Conservation (phyloP, 2,113 vertebrate species). For the Oriolus oriolus region DNA sequence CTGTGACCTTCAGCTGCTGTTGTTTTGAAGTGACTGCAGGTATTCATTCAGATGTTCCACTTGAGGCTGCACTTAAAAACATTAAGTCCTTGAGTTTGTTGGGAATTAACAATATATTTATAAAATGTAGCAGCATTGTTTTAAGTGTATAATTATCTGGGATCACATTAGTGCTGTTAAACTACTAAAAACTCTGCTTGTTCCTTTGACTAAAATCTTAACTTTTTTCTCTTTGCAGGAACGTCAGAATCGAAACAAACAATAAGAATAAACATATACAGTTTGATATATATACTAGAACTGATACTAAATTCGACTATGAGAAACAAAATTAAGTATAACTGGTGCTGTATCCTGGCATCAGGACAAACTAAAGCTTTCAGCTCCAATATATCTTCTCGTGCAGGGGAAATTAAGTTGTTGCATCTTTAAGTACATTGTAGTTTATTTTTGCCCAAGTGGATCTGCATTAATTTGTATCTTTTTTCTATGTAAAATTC, state of each 20-base stretch:
- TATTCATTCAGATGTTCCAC: background rate
- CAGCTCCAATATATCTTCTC: conserved; percentile 76
- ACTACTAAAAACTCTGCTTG: background rate
- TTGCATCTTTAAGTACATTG: conserved; percentile 76
- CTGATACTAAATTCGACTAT: conserved; percentile 68
- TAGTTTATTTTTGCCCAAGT: conserved; percentile 70
- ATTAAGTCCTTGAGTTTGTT: background rate
- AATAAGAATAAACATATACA: conserved; percentile 79
- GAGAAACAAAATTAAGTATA: conserved; percentile 61
- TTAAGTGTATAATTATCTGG: background rate
- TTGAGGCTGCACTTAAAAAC: background rate
- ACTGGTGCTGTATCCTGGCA: conserved; percentile 79
- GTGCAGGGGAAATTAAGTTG: conserved; percentile 84
- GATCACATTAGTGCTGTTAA: background rate
- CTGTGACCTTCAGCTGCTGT: background rate
- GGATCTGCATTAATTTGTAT: conserved; percentile 72
- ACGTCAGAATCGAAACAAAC: conserved; percentile 91
- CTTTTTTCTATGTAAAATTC: conserved; percentile 72
- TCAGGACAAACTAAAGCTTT: conserved; percentile 80
- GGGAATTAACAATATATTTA: background rate
- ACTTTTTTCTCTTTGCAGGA: conserved; percentile 76
- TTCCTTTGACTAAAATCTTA: background rate
- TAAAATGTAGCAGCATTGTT: background rate
- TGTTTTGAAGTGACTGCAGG: background rate
- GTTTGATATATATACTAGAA: conserved; percentile 79